Conservation (phyloP, 2,888 invertebrate genomes). For the Rhagonycha fulva region DNA sequence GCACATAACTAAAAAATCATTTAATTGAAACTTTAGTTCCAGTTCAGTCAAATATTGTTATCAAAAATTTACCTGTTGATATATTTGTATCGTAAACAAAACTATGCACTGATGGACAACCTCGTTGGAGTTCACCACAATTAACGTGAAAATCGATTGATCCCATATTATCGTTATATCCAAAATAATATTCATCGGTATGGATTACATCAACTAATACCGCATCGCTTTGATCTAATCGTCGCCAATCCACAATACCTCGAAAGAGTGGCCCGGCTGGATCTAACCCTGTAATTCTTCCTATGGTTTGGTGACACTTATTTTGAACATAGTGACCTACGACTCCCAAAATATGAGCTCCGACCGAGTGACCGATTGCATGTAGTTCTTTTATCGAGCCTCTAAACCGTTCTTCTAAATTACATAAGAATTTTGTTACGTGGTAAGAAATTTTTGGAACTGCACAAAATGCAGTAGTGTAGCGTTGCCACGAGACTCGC, state of each 20-base stretch:
- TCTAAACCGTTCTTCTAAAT: not conserved
- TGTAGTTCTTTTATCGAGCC: not conserved
- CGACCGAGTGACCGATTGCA: not conserved
- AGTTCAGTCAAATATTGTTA: too few species aligned
- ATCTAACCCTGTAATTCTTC: not conserved
- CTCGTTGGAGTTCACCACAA: not conserved
- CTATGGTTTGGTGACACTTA: not conserved
- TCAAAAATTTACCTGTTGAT: not conserved
- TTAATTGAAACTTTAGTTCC: not conserved
- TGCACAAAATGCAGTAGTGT: not conserved
- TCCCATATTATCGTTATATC: not conserved
- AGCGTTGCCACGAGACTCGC: not conserved
- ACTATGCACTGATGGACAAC: not conserved
- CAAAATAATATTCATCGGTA: not conserved
- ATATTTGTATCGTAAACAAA: not conserved
- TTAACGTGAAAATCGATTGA: not conserved
- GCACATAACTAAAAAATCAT: constrained; percentile 8
- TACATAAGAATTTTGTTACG: not conserved
- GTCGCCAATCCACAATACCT: not conserved
- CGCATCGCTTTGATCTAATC: not conserved
- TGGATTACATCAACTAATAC: not conserved
- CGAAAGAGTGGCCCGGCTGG: not conserved
- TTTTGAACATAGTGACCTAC: not conserved
- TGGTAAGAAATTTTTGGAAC: not conserved
- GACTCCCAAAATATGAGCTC: not conserved